Conservation (phyloP, 2,797 vertebrate genomes). For the Ataeniobius toweri region DNA sequence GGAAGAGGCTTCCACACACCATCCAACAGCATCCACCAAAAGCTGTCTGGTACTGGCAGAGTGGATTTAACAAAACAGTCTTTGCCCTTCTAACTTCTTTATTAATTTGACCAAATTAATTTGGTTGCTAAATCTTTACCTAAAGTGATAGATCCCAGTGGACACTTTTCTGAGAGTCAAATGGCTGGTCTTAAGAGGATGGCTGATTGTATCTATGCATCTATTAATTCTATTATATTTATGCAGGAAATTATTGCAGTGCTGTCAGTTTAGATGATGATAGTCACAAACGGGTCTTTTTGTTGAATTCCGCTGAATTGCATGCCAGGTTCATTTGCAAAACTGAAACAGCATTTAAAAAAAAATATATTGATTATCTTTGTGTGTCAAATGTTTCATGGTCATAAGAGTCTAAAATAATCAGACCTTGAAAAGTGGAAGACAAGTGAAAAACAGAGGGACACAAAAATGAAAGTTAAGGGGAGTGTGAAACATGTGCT, state of each 20-base stretch:
- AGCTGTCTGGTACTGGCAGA: not conserved
- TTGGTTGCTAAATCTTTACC: not conserved
- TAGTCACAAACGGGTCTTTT: not conserved
- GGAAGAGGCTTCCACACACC: not conserved
- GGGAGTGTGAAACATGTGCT: constrained; percentile 42
- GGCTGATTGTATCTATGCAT: not conserved
- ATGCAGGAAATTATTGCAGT: not conserved
- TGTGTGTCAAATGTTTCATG: constrained; percentile 19
- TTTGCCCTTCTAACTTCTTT: not conserved
- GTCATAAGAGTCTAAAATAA: constrained; percentile 21
- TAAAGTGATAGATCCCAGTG: not conserved
- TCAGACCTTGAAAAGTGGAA: constrained; percentile 21
- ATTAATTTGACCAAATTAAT: not conserved
- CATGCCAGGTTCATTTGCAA: not conserved
- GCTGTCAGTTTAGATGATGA: not conserved
- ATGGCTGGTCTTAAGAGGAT: too few relatives aligned
- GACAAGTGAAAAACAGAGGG: constrained; percentile 37
- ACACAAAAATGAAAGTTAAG: constrained; percentile 23
- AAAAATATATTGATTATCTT: not conserved
- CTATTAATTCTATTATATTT: too few relatives aligned
- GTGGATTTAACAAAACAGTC: not conserved
- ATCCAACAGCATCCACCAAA: not conserved
- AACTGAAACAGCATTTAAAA: not conserved
- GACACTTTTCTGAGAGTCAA: not conserved
- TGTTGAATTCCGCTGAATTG: not conserved